Evolutionary conservation across 2,888 invertebrate species (phyloP), one percentile per base, ranked within the genome.

Genomic region (Slavum lentiscoides): DNA sequence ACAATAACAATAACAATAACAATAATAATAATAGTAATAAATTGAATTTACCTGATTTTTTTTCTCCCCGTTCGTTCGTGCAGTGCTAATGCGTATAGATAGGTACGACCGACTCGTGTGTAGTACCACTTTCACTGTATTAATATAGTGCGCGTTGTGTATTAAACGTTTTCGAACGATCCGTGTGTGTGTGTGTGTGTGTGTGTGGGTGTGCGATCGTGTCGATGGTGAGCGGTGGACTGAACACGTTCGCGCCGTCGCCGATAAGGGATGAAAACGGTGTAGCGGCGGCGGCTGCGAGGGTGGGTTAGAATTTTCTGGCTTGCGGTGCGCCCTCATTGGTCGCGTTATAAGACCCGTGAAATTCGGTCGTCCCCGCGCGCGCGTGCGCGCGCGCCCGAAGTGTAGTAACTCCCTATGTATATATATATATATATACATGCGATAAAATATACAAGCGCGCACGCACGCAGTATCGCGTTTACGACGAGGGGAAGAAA

Each of bases 181-280:
- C 11, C 30, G 30, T 30, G 30, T 4, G 30, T 30, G 55, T 19
- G 19, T 9, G 55, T 9, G 55, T 9, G 37, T 19, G 64, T 0
- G 37, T 3, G 17, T 6, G n/a, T n/a, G 70, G n/a, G 19, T 21
- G 58, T 70, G n/a, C 72, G 39, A 23, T 15, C 17, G 55, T 30
- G 4, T 49, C 39, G 55, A 58, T 39, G 74, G 53, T 30, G 23
- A n/a, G 30, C 70, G 70, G 80, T 58, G 49, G 69, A 80, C 80
- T 80, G 72, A 30, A 30, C 30, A 72, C 68, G 62, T 53, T 64
- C 19, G 61, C 55, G 59, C 21, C 62, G 70, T 64, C 64, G 55
- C 64, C 64, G 68, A 62, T 72, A 80, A 80, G 80, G 80, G 80
- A 72, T 39, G 64, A 64, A 77, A 80, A 62, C 61, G 55, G 21